Percentiles rank a stretch among this genome's conserved stretches.
phyloP scores from a whole-genome alignment of 1,140 invertebrate species.

The Ips typographus region DNA sequence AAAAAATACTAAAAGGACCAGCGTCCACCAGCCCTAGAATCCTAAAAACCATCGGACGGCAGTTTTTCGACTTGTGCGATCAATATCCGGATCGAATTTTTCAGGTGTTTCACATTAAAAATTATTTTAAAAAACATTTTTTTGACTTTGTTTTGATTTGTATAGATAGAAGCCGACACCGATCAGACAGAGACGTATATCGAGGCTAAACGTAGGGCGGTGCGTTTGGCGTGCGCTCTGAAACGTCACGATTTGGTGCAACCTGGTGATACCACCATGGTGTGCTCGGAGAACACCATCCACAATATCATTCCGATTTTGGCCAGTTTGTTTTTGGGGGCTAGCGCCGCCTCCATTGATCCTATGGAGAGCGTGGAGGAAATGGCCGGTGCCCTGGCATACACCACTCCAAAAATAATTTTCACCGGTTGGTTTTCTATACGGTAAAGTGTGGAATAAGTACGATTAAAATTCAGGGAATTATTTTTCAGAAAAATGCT shows the following conservation, averaged over 20 bases:
- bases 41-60: conserved; percentile 31
- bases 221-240: conserved; percentile 47
- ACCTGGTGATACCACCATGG: conserved; percentile 47
- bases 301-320: conserved; percentile 49
- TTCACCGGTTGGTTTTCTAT: conserved; percentile 8
- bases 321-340: conserved; percentile 46
- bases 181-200: conserved; percentile 48
- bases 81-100: conserved; percentile 33
- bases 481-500: no score
- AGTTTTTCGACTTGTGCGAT: conserved; percentile 36
- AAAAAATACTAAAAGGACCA: conserved; percentile 17
- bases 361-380: conserved; percentile 37
- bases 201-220: conserved; percentile 43
- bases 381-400: conserved; percentile 16
- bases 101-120: conserved; percentile 29
- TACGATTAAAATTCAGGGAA: neutral
- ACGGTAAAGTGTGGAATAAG: no score
- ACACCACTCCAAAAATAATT: conserved; percentile 20
- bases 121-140: conserved; percentile 10
- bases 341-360: conserved; percentile 37
- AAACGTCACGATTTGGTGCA: conserved; percentile 42
- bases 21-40: conserved; percentile 15
- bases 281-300: conserved; percentile 50
- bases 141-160: neutral
- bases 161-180: conserved; percentile 52